phyloP scores from a whole-genome alignment of 1,140 invertebrate species.

The Bombus fervidus region DNA sequence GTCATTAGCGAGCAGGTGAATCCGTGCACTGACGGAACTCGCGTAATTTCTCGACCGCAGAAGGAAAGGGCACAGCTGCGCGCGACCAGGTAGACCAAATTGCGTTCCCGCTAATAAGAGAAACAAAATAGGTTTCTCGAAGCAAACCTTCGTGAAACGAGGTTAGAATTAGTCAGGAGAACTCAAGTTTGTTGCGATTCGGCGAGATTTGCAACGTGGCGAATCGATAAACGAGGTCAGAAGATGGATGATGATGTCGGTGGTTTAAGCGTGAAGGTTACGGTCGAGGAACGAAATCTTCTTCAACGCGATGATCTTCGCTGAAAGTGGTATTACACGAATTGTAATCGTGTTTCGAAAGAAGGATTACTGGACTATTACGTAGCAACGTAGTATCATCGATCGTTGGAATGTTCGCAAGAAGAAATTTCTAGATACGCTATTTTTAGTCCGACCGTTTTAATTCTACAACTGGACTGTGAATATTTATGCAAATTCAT shows the following conservation, averaged over 20 bases:
- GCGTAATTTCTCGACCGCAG: slow-evolving; percentile 59
- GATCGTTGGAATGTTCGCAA: too few relatives aligned
- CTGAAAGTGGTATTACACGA: too few relatives aligned
- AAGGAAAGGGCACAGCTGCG: slow-evolving; percentile 45
- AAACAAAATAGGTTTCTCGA: slow-evolving; percentile 36
- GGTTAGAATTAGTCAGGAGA: slow-evolving; percentile 28
- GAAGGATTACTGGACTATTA: too few relatives aligned
- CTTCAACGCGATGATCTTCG: not conserved
- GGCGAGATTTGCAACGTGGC: not conserved
- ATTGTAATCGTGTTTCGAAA: too few relatives aligned
- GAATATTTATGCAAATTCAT: too few relatives aligned
- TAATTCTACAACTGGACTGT: too few relatives aligned
- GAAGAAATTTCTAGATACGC: too few relatives aligned
- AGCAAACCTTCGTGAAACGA: slow-evolving; percentile 18
- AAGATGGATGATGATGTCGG: not conserved
- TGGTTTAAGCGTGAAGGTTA: not conserved
- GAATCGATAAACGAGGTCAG: slow-evolving; percentile 4
- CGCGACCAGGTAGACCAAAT: slow-evolving; percentile 52
- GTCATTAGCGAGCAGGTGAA: slow-evolving; percentile 67
- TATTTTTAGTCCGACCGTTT: too few relatives aligned
- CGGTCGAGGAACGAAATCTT: not conserved
- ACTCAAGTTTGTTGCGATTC: not conserved
- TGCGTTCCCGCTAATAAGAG: slow-evolving; percentile 56
- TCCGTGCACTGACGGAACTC: slow-evolving; percentile 44
- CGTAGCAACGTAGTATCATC: too few relatives aligned